phyloP scores from a whole-genome alignment of 2,888 invertebrate genomes.

The Nemapogon koenigi region DNA sequence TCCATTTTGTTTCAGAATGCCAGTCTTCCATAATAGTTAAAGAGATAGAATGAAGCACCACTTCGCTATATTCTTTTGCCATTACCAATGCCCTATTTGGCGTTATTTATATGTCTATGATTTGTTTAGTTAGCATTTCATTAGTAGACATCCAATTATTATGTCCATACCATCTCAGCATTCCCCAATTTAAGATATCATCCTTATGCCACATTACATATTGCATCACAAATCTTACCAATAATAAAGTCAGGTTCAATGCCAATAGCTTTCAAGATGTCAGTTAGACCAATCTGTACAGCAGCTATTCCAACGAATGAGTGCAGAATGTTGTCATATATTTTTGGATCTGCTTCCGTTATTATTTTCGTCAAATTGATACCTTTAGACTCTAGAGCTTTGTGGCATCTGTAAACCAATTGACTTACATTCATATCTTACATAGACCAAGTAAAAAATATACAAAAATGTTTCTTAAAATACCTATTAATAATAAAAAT shows the following conservation, averaged over 20 bases:
- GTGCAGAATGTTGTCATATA: slow-evolving; percentile 72
- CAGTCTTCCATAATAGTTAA: no score
- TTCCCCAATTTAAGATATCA: no score
- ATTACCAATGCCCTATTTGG: no score
- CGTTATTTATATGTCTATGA: no score
- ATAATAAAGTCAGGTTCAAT: slow-evolving; percentile 54
- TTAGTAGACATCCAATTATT: no score
- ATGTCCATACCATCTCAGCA: no score
- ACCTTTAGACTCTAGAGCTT: slow-evolving; percentile 67
- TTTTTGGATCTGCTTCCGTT: slow-evolving; percentile 65
- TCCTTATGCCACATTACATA: neutral
- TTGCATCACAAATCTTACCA: slow-evolving; percentile 29
- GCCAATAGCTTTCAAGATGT: slow-evolving; percentile 54
- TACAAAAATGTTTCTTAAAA: neutral
- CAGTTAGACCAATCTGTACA: slow-evolving; percentile 66
- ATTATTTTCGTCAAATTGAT: slow-evolving; percentile 70
- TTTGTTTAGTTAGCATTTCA: no score
- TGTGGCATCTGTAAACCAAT: slow-evolving; percentile 56
- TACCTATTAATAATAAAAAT: neutral
- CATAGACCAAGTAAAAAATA: neutral
- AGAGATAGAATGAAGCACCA: no score
- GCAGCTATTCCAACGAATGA: slow-evolving; percentile 79
- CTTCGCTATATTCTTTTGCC: no score
- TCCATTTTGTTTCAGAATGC: no score
- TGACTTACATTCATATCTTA: neutral